These are phyloP conservation scores for Oncorhynchus keta DNA, from an alignment of 2,113 vertebrate species.

Conservation along the genomic window DNA sequence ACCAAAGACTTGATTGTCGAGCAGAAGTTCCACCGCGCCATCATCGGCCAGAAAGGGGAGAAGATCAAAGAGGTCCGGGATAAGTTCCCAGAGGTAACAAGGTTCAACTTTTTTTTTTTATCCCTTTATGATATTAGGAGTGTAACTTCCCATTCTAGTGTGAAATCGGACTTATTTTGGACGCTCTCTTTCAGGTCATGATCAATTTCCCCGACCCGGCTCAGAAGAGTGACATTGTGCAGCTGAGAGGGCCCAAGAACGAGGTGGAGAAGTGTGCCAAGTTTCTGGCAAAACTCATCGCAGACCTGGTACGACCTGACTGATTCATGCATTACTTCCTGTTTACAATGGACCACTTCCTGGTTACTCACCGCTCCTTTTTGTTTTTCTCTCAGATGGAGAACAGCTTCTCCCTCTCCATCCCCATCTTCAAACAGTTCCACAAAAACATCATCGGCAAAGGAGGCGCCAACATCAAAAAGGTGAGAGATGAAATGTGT, in stretches of 20 bases:
- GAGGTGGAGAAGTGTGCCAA: conserved; percentile 84
- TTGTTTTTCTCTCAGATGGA: conserved; percentile 67
- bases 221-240: conserved; percentile 81
- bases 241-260: conserved; percentile 80
- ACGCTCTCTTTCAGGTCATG: conserved; percentile 70
- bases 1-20: conserved; percentile 83
- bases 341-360: neutral
- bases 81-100: conserved; percentile 80
- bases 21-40: conserved; percentile 80
- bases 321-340: neutral
- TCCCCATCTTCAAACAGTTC: conserved; percentile 82
- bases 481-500: conserved; percentile 55
- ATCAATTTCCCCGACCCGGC: conserved; percentile 82
- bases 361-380: conserved; percentile 4
- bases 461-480: conserved; percentile 82
- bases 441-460: conserved; percentile 86
- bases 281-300: conserved; percentile 81
- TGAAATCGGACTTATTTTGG: neutral
- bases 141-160: no score
- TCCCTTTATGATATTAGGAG: neutral
- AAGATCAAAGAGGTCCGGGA: conserved; percentile 84
- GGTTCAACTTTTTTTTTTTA: no score
- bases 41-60: conserved; percentile 85
- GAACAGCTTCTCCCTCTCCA: conserved; percentile 79
- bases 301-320: conserved; percentile 68